These are phyloP conservation scores for Pangasius macronema DNA, from an alignment of 2,797 vertebrate species.

Conservation along the genomic window DNA sequence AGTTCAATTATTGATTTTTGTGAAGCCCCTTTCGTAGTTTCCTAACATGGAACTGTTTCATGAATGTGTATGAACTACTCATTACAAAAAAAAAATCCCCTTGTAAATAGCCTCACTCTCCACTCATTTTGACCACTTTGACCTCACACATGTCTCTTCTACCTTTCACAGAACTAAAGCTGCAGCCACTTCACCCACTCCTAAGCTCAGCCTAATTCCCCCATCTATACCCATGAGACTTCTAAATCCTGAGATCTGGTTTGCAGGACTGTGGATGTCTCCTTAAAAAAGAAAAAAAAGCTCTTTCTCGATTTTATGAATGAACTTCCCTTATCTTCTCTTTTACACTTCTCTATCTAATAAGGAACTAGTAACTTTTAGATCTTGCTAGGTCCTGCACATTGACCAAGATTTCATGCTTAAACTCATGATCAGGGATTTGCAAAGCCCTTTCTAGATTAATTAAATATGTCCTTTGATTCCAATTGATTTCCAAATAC, in stretches of 20 bases:
- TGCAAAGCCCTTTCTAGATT: not conserved
- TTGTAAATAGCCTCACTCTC: not conserved
- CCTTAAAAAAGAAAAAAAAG: no score
- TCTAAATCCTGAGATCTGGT: not conserved
- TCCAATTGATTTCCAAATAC: not conserved
- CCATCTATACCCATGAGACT: not conserved
- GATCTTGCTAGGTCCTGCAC: not conserved
- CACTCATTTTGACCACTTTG: not conserved
- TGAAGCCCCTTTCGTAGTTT: not conserved
- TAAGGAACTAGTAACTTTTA: not conserved
- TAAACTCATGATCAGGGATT: not conserved
- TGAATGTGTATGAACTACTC: not conserved
- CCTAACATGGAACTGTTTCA: not conserved
- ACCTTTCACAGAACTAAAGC: not conserved
- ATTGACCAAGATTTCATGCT: not conserved
- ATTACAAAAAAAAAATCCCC: not conserved
- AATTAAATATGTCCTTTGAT: not conserved
- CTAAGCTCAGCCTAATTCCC: no score
- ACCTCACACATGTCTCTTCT: not conserved
- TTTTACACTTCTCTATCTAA: not conserved
- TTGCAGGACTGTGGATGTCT: not conserved
- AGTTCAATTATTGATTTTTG: not conserved
- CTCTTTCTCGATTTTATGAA: not conserved
- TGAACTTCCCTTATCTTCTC: conserved; percentile 1
- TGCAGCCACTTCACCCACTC: not conserved